Base-by-base conservation (phyloP, 2,113 vertebrate genomes). In the Rhizomys pruinosus region DNA sequence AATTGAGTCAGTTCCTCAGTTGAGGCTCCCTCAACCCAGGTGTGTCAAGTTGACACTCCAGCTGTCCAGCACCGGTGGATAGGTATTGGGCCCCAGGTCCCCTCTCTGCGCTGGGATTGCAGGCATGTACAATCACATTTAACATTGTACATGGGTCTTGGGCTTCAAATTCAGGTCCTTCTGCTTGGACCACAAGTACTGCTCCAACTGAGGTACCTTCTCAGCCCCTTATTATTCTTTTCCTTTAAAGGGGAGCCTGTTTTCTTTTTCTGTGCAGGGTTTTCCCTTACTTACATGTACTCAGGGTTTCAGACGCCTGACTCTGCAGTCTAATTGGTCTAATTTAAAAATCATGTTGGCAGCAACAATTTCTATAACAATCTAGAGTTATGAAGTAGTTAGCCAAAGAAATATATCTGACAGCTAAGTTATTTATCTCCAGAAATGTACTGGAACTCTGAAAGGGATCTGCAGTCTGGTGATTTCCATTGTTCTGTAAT, bases 271-370 rank as follows among this genome's bases (percentile, higher is more conserved):
- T 82, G 92, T 84, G n/a, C 3, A 74, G 2, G 55, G 19, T 87
- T 77, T 16, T 4, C 11, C 12, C 25, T 61, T 44, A 22, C 44
- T 89, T 94, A 81, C 22, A 80, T 23, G 44, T 2, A 80, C 42
- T 66, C 37, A 81, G 59, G 39, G 55, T 73, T 57, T 94, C 66
- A 91, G 27, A 91, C 17, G 64, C 64, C 63, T 91, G 80, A 81
- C 32, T 97, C 61, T 92, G 73, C 32, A 72, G 22, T 94, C 55
- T 87, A 96, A 96, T 86, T 94, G 78, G 20, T 57, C 61, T 92
- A 95, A 95, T 95, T 96, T 95, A 90, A 95, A 97, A 96, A 92
- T 96, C 94, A 96, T 34, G 71, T 90, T 97, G 95, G 78, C 74
- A 95, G 93, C 81, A 97, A 85, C 85, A 94, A 94, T 96, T 96